A percentile compares a stretch with the other conserved stretches of the same genome.
These are phyloP conservation scores for Hipposideros armiger DNA, from an alignment of 2,113 vertebrate species.

Conservation along the genomic window DNA sequence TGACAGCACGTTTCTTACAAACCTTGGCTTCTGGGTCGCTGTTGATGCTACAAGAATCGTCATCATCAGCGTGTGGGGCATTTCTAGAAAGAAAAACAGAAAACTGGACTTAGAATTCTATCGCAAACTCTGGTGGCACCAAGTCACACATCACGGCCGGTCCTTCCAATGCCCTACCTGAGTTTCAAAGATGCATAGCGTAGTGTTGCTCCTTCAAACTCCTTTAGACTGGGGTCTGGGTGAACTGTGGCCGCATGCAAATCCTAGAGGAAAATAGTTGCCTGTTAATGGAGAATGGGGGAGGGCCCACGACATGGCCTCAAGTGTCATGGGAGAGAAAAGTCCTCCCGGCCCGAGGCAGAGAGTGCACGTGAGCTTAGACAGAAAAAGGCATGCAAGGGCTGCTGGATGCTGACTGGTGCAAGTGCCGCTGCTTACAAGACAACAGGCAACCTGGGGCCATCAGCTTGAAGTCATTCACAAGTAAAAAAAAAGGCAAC, in stretches of 20 bases:
- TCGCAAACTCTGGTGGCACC: neutral
- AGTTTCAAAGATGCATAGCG: slow-evolving; percentile 97
- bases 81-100: slow-evolving; percentile 85
- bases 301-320: slow-evolving; percentile 4
- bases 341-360: slow-evolving; percentile 84
- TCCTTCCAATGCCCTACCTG: slow-evolving; percentile 87
- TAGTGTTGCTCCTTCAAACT: slow-evolving; percentile 96
- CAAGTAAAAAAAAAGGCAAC: slow-evolving; percentile 75
- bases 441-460: slow-evolving; percentile 69
- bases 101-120: slow-evolving; percentile 10
- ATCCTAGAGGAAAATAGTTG: slow-evolving; percentile 89
- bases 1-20: slow-evolving; percentile 76
- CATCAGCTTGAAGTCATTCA: slow-evolving; percentile 76
- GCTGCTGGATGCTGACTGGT: slow-evolving; percentile 77
- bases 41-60: slow-evolving; percentile 94
- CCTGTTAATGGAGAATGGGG: slow-evolving; percentile 36
- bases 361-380: slow-evolving; percentile 76
- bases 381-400: slow-evolving; percentile 87
- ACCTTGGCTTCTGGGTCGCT: slow-evolving; percentile 96
- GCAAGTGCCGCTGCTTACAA: slow-evolving; percentile 77
- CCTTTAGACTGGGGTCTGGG: slow-evolving; percentile 96
- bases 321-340: slow-evolving; percentile 75
- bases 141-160: neutral
- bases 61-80: slow-evolving; percentile 92
- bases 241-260: slow-evolving; percentile 95